phyloP scores from a whole-genome alignment of 2,888 invertebrate genomes.

The Stomorhina lunata region DNA sequence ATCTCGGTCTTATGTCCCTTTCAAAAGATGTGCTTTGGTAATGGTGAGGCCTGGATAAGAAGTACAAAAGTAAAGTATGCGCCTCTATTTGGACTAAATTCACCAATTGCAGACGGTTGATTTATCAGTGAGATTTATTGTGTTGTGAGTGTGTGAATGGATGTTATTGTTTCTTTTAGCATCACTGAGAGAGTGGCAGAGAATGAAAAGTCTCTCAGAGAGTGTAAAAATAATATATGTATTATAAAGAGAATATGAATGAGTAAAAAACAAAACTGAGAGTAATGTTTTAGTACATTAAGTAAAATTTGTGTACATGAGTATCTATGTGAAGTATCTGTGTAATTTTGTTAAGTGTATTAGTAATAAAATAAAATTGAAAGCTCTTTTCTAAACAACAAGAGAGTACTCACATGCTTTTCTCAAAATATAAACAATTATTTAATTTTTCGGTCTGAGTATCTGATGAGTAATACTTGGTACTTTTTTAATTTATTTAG shows the following conservation, averaged over 20 bases:
- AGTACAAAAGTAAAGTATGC: background rate
- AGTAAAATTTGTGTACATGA: conserved; percentile 44
- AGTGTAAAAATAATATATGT: background rate
- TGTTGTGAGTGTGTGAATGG: conserved; percentile 42
- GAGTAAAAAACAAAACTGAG: background rate
- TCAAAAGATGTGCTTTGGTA: background rate
- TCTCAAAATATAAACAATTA: background rate
- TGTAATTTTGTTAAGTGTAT: conserved; percentile 36
- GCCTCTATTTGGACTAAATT: conserved; percentile 42
- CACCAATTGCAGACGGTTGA: conserved; percentile 62
- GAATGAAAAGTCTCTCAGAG: background rate
- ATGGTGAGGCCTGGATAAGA: background rate
- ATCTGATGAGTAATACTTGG: conserved; percentile 51
- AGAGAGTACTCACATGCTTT: background rate
- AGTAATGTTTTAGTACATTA: no score
- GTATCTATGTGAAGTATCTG: conserved; percentile 68
- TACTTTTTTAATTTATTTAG: conserved; percentile 37
- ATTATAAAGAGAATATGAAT: background rate
- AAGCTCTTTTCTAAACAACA: background rate
- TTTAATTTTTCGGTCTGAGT: background rate
- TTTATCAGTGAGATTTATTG: conserved; percentile 68
- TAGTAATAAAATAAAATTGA: background rate
- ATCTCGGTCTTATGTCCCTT: background rate
- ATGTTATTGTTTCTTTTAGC: conserved; percentile 55
- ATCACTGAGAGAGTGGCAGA: conserved; percentile 22